Evolutionary conservation across 2,797 vertebrate genomes (phyloP).

Genomic region (Lepilemur ruficaudatus): DNA sequence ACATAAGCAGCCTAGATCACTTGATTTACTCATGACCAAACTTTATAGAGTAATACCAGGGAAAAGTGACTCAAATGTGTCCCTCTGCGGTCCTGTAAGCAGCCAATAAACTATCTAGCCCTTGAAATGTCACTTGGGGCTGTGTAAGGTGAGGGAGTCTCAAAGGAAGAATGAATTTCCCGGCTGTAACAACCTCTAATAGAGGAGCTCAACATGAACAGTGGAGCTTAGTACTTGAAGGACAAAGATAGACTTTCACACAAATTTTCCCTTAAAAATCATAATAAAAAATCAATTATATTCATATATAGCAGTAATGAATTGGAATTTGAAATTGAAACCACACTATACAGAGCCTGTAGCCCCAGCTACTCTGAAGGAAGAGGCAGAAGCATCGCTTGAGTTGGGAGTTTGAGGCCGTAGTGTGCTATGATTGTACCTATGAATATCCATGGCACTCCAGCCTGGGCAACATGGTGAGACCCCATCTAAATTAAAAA

Average conservation of each 20-base stretch:
- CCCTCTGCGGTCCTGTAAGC: not conserved
- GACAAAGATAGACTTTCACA: constrained; percentile 66
- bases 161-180: constrained; percentile 62
- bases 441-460: not conserved
- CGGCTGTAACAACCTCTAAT: constrained; percentile 54
- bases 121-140: constrained; percentile 67
- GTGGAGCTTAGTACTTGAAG: not conserved
- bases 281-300: not conserved
- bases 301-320: not conserved
- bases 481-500: not conserved
- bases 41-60: constrained; percentile 58
- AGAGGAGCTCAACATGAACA: not conserved
- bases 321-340: not conserved
- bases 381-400: not conserved
- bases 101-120: constrained; percentile 26
- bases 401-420: not conserved
- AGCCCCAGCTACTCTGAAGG: not conserved
- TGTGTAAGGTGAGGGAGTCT: constrained; percentile 55
- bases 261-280: constrained; percentile 54
- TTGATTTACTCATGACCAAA: constrained; percentile 38
- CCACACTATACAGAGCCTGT: not conserved
- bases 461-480: not conserved
- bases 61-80: not conserved
- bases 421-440: not conserved
- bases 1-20: not conserved